Base-by-base conservation (phyloP, 2,113 vertebrate genomes). In the western clawed frog (Xenopus tropicalis) region DNA sequence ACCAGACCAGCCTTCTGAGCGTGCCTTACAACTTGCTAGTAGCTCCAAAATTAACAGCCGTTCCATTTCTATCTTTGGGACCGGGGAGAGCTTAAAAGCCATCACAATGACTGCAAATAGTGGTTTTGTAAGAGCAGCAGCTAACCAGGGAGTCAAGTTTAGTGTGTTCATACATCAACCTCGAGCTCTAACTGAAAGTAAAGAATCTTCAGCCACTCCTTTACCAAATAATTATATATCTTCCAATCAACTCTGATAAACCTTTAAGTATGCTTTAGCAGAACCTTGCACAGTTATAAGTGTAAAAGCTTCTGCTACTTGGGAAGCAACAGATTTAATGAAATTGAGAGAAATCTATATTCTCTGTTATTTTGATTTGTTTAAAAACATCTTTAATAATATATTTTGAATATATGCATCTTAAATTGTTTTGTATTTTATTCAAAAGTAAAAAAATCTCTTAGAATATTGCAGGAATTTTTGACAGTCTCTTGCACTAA, bases 41-140 rank as follows among this genome's bases (percentile, higher is more conserved):
- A 98, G 96, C 71, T 93, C 94, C 70, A 98, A 98, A 80, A 91
- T 98, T 77, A 98, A 94, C 61, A 89, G 70, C 13, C 95, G 96
- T 70, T 98, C 97, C 0, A 83, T 98, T 25, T 84, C 89, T 43
- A 98, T 98, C 81, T 99, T 99, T 46, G 97, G 97, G 12, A 98
- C 96, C 0, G 97, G 97, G 23, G 97, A 99, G 80, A 79, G 88
- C 0, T 84, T 98, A 58, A 94, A 86, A 77, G 96, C 97, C 1
- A 85, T 98, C 71, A 98, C 97, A 7, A 94, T 98, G 95, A 98
- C 97, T 0, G 97, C 97, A 5, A 99, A 99, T 72, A 97, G 94
- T 51, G 93, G 96, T 13, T 98, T 99, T 72, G 91, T 99, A 52
- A 91, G 97, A 70, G 95, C 97, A 6, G 95, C 97, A 0, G 93